Conservation (phyloP, 2,113 vertebrate species). For the Notiomystis cincta region DNA sequence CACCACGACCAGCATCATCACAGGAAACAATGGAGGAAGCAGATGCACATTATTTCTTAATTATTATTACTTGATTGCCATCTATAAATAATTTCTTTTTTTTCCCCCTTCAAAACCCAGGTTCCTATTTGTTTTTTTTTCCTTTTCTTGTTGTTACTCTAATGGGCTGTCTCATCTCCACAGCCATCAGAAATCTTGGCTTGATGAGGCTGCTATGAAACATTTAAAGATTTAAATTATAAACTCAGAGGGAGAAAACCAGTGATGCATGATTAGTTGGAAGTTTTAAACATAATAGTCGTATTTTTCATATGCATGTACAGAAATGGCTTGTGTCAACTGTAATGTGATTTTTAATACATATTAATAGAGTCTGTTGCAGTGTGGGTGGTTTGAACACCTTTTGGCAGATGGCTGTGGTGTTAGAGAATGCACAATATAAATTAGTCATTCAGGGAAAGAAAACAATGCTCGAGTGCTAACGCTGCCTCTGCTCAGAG, state of each 20-base stretch:
- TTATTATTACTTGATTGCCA: not conserved
- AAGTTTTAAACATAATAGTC: conserved; percentile 18
- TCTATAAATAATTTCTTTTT: not conserved
- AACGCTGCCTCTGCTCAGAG: not conserved
- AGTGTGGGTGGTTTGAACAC: not conserved
- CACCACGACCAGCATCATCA: not conserved
- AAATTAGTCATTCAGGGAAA: not conserved
- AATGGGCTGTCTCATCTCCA: not conserved
- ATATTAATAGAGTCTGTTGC: not conserved
- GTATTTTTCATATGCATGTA: not conserved
- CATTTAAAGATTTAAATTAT: conserved; percentile 20
- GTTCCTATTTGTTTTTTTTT: not conserved
- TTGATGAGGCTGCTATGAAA: not conserved
- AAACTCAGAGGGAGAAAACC: not conserved
- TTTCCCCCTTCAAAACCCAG: not conserved
- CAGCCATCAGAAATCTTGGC: not conserved
- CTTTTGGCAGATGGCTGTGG: conserved; percentile 15
- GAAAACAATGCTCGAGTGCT: not conserved
- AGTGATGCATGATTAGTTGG: not conserved
- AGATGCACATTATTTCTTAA: not conserved
- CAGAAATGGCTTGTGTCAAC: not conserved
- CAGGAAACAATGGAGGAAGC: not conserved
- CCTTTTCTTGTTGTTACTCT: not conserved
- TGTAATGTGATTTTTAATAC: conserved; percentile 25
- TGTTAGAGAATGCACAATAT: not conserved